Evolutionary conservation across 1,140 invertebrate genomes (phyloP).

Genomic region (Drosophila paulistorum): DNA sequence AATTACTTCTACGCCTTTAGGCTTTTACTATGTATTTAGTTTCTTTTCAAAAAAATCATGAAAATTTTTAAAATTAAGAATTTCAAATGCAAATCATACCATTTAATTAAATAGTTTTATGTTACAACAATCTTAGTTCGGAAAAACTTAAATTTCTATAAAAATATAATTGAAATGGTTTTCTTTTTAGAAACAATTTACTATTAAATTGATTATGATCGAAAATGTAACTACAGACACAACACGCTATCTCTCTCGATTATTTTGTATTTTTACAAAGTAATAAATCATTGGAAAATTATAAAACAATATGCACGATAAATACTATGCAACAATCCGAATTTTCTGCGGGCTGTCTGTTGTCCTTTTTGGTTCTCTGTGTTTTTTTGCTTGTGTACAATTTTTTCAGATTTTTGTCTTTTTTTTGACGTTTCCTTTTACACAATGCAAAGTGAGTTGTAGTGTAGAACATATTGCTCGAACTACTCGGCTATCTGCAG

Average conservation of each 20-base stretch:
- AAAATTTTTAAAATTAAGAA: too few relatives aligned
- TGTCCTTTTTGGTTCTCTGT: constrained; percentile 32
- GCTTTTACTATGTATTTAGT: too few relatives aligned
- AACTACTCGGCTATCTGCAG: constrained; percentile 14
- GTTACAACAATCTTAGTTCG: too few relatives aligned
- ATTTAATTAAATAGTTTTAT: too few relatives aligned
- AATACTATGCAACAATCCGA: constrained; percentile 27
- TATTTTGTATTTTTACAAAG: constrained; percentile 17
- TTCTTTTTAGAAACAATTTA: neutral
- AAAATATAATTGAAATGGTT: neutral
- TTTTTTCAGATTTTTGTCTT: neutral
- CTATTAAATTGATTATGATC: too few relatives aligned
- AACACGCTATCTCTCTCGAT: too few relatives aligned
- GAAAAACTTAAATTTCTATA: too few relatives aligned
- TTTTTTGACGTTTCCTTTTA: constrained; percentile 6
- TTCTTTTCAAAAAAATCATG: too few relatives aligned
- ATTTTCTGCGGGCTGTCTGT: constrained; percentile 50
- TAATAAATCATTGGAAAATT: constrained; percentile 70
- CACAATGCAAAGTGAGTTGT: constrained; percentile 53
- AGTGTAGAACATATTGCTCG: constrained; percentile 48
- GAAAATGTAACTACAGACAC: neutral
- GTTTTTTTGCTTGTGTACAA: constrained; percentile 29
- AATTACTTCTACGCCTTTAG: too few relatives aligned
- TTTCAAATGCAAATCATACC: too few relatives aligned
- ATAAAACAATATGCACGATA: constrained; percentile 67